Base-by-base conservation (phyloP, 2,888 invertebrate species). In the Caradrina kadenii region DNA sequence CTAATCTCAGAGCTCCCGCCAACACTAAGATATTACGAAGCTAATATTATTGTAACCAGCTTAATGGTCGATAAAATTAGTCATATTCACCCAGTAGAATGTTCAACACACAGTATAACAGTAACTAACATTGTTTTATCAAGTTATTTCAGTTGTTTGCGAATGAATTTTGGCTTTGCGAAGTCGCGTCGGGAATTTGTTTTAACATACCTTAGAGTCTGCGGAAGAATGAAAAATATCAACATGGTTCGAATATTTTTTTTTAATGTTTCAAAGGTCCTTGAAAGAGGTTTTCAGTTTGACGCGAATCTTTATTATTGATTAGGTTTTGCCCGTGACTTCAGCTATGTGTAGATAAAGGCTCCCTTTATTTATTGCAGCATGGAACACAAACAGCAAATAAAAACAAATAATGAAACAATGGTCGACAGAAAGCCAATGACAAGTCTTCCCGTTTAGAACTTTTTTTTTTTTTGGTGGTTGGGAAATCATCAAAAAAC, bases 51-150 rank as follows among this genome's bases (percentile, higher is more conserved):
- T 17, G 17, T 59, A 69, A 54, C 73, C 73, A 21, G 71, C 22
- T 62, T 67, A 71, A 79, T 75, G 74, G 70, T 35, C 71, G 58
- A 75, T 83, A 76, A 78, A 83, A 83, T 80, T 74, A 76, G 80
- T 76, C 72, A 63, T 70, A 74, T 67, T 76, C 74, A 65, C 76
- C 74, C 42, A 55, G 69, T 60, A 35, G 53, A 76, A 53, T 52
- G 63, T 26, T 72, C 17, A 67, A 65, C 55, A 54, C 22, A 59
- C 61, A 66, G 35, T 21, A 45, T 58, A 19, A 63, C 45, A 60
- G 35, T 50, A 53, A 49, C 60, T 73, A 58, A 68, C 59, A 52
- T 53, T 66, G 65, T 68, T 80, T 69, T 61, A 76, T 45, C 26
- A 63, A 71, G 55, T 67, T 63, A 73, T 67, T 69, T 62, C 48